phyloP scores from a whole-genome alignment of 2,888 invertebrate genomes.

The Aplocera efformata region DNA sequence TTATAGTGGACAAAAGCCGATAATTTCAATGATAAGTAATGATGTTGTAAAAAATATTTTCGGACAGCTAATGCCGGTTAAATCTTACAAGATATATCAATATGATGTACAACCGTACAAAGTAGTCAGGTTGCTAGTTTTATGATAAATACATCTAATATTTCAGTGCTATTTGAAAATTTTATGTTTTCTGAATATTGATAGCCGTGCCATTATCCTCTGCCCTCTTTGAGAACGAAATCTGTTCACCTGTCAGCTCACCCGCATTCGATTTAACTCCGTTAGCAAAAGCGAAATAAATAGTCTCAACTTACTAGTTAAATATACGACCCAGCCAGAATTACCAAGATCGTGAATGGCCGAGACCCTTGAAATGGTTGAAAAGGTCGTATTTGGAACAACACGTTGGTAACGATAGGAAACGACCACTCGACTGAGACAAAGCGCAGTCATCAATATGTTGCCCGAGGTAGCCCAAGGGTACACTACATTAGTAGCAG shows the following conservation, averaged over 20 bases:
- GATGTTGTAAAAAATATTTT: no score
- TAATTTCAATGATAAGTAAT: no score
- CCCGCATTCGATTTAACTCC: constrained; percentile 8
- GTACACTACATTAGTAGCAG: constrained; percentile 68
- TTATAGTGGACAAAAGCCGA: no score
- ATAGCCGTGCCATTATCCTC: constrained; percentile 9
- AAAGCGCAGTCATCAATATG: constrained; percentile 69
- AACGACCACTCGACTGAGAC: constrained; percentile 63
- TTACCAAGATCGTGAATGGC: constrained; percentile 51
- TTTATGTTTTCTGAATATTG: constrained; percentile 16
- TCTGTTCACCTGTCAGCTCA: constrained; percentile 5
- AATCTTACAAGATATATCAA: no score
- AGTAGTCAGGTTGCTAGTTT: no score
- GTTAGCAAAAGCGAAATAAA: constrained; percentile 16
- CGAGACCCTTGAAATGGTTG: constrained; percentile 38
- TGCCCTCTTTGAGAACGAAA: no score
- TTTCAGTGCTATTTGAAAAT: no score
- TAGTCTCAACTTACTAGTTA: constrained; percentile 21
- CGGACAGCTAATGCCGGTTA: no score
- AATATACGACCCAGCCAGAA: constrained; percentile 35
- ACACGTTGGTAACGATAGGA: constrained; percentile 53
- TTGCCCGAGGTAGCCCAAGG: constrained; percentile 28
- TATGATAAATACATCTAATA: no score
- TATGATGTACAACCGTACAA: no score
- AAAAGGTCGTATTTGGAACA: constrained; percentile 53